A percentile compares a stretch with the other conserved stretches of the same genome.
These are phyloP conservation scores for Pempheris klunzingeri DNA, from an alignment of 2,797 vertebrate genomes.

Conservation along the genomic window DNA sequence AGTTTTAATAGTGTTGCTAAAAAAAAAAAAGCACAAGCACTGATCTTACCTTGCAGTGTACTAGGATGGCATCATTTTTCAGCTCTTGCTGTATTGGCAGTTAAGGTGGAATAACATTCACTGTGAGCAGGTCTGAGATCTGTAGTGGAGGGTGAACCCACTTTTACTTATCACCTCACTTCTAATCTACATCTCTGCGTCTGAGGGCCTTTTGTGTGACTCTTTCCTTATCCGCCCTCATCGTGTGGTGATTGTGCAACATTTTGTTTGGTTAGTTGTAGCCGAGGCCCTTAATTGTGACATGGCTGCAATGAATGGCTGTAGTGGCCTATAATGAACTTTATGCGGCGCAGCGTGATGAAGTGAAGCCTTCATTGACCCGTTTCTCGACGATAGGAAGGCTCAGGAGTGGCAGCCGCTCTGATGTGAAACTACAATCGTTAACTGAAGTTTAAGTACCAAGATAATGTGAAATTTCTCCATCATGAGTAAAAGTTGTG, in stretches of 20 bases:
- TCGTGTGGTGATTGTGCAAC: background rate
- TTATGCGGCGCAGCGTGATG: background rate
- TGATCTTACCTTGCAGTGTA: background rate
- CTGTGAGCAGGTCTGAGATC: background rate
- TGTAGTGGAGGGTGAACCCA: background rate
- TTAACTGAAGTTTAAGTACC: background rate
- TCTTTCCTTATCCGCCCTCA: background rate
- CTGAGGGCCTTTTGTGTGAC: background rate
- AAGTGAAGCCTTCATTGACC: background rate
- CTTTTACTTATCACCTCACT: background rate
- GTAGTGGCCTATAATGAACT: background rate
- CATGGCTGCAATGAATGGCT: background rate
- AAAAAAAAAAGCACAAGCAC: no score
- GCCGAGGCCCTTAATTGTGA: background rate
- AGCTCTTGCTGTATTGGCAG: background rate
- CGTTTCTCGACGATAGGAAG: background rate
- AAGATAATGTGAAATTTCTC: background rate
- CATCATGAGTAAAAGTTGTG: background rate
- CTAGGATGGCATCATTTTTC: background rate
- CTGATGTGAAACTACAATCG: background rate
- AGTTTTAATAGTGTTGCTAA: background rate
- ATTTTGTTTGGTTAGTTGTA: background rate
- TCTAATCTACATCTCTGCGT: background rate
- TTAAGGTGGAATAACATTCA: background rate
- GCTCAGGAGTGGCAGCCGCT: background rate